These are phyloP conservation scores for Pseudomyrmex pallidus DNA, from an alignment of 1,140 invertebrate species.

Conservation along the genomic window DNA sequence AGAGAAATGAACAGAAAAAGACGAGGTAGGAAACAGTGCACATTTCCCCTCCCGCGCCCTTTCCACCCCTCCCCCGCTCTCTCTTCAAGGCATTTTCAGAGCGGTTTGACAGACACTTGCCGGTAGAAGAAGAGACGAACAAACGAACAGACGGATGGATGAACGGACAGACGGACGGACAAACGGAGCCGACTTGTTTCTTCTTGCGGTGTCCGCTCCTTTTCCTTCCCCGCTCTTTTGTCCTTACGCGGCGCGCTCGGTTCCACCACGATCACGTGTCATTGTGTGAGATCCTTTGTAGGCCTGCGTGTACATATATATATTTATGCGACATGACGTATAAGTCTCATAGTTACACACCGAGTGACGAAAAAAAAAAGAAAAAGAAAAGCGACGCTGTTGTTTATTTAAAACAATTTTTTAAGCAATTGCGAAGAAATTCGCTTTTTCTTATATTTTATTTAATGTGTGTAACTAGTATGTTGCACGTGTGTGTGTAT, in stretches of 20 bases:
- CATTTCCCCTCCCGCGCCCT: constrained; percentile 1
- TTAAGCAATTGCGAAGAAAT: too few species aligned
- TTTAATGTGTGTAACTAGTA: too few species aligned
- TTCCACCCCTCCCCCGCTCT: constrained; percentile 11
- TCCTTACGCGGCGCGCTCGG: constrained; percentile 32
- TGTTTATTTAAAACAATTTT: too few species aligned
- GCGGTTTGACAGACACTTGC: constrained; percentile 76
- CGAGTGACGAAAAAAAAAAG: too few species aligned
- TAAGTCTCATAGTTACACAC: neutral
- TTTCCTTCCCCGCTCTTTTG: constrained; percentile 44
- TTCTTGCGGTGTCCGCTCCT: constrained; percentile 29
- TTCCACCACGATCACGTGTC: constrained; percentile 41
- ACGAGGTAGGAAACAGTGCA: constrained; percentile 56
- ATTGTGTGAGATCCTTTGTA: constrained; percentile 25
- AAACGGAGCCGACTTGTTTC: constrained; percentile 25
- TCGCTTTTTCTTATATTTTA: too few species aligned
- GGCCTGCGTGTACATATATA: constrained; percentile 23
- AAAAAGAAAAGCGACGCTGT: too few species aligned
- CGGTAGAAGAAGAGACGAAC: constrained; percentile 39
- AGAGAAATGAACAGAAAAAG: constrained; percentile 57
- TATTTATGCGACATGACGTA: constrained; percentile 38
- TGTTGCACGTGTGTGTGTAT: too few species aligned
- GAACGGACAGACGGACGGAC: neutral
- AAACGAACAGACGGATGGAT: constrained; percentile 10
- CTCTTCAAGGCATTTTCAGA: constrained; percentile 72